Evolutionary conservation across 2,797 vertebrate genomes (phyloP).

Genomic region (Chelon auratus): DNA sequence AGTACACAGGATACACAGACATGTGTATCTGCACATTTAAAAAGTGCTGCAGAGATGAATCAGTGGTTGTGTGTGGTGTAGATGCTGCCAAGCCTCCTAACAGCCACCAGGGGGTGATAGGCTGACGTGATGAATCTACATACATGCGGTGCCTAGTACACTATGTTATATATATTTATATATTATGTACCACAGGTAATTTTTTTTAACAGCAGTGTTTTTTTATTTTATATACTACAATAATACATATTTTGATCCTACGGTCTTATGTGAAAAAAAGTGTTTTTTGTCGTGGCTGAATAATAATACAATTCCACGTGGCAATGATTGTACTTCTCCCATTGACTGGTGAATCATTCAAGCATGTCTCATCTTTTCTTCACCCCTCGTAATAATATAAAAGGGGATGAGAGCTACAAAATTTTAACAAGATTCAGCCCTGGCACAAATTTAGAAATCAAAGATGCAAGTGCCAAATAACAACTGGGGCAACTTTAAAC

Average conservation of each 20-base stretch:
- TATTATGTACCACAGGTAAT: background rate
- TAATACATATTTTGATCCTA: slow-evolving; percentile 34
- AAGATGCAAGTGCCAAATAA: background rate
- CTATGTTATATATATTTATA: too few species aligned
- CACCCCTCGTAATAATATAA: slow-evolving; percentile 12
- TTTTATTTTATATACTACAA: background rate
- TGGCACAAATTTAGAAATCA: slow-evolving; percentile 5
- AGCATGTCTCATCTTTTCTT: slow-evolving; percentile 42
- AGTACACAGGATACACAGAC: background rate
- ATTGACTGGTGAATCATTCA: slow-evolving; percentile 35
- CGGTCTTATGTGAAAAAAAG: slow-evolving; percentile 19
- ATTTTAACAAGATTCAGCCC: slow-evolving; percentile 44
- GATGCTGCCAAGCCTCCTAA: background rate
- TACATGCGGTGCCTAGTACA: background rate
- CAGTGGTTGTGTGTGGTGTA: background rate
- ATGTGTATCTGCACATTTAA: background rate
- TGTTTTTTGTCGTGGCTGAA: slow-evolving; percentile 21
- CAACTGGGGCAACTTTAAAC: slow-evolving; percentile 6
- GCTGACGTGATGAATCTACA: slow-evolving; percentile 2
- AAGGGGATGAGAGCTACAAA: slow-evolving; percentile 57
- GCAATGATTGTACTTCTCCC: slow-evolving; percentile 14
- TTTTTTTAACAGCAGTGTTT: background rate
- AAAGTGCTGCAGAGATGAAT: background rate
- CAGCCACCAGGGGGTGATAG: slow-evolving; percentile 3
- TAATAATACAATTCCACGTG: slow-evolving; percentile 13